Evolutionary conservation across 2,888 invertebrate species (phyloP), one percentile per base, ranked within the genome.

Genomic region (Drosophila imparisetae): DNA sequence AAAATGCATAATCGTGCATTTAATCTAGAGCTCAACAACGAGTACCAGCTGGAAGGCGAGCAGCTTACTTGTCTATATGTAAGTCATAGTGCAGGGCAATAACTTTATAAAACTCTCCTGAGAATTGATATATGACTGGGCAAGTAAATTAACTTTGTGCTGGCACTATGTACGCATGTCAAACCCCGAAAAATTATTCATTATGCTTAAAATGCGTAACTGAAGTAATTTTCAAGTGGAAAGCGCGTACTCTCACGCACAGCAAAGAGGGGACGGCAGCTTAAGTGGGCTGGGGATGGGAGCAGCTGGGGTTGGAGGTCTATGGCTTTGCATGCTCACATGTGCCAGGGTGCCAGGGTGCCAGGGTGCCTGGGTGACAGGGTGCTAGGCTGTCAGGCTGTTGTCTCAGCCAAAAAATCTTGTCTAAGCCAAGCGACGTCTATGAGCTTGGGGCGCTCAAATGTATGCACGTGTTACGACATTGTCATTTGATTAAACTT

Each of bases 401-500:
- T 30, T 67, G 62, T 64, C 58, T 61, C 58, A 67, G 62, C 48
- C 50, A n/a, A 38, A 66, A 38, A 61, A 64, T 54, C 70, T 69
- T 76, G 62, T 48, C 49, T 71, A 58, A 57, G 77, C 73, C 67
- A 30, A 21, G 48, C 45, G 53, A 36, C 53, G 49, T 61, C 66
- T 61, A 52, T 64, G 65, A 68, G 67, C 62, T 67, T 40, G n/a
- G 63, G 66, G 69, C 52, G 68, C 75, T 78, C 50, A 71, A 78
- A 81, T 79, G 83, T 75, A 77, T 85, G 85, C 88, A 89, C 88
- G 90, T 89, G 86, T 83, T 72, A 75, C 75, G 90, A 75, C 90
- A 79, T 82, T 84, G 87, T 83, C 87, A 82, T 89, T 90, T 87
- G 89, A 90, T 89, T 87, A 87, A 89, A 87, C 88, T 90, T 87